Percentiles rank a stretch among this genome's conserved stretches.
phyloP scores from a whole-genome alignment of 1,140 invertebrate genomes.

The Drosophila lacertosa region DNA sequence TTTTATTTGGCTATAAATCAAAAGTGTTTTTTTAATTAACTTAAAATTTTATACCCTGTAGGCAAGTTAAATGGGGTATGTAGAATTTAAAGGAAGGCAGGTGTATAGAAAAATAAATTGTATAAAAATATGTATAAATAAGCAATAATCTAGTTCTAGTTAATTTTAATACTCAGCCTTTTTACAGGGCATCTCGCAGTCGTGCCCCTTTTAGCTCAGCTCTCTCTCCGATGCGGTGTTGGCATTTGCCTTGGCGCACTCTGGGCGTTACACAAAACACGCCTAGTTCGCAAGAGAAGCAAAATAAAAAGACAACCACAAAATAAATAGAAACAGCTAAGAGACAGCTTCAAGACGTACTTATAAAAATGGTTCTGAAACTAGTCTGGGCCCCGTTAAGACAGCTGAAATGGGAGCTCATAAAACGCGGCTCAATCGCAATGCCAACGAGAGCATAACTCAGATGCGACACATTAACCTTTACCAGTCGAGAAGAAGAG shows the following conservation, averaged over 20 bases:
- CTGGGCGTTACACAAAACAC: slow-evolving; percentile 38
- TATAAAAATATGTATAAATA: too few relatives aligned
- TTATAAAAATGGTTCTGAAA: slow-evolving; percentile 35
- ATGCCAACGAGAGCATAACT: slow-evolving; percentile 75
- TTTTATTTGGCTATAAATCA: too few relatives aligned
- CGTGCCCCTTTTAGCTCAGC: not conserved
- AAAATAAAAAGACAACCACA: not conserved
- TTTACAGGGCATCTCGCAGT: slow-evolving; percentile 13
- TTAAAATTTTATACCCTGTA: too few relatives aligned
- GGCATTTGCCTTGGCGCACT: slow-evolving; percentile 76
- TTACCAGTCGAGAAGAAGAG: slow-evolving; percentile 29
- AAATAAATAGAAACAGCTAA: not conserved
- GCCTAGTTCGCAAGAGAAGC: slow-evolving; percentile 17
- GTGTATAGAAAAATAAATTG: too few relatives aligned
- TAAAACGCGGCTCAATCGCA: slow-evolving; percentile 49
- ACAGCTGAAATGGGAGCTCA: slow-evolving; percentile 61
- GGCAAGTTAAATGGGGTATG: too few relatives aligned
- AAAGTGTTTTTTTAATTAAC: too few relatives aligned
- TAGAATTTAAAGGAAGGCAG: too few relatives aligned
- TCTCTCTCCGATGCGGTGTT: slow-evolving; percentile 20
- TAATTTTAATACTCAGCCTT: not conserved
- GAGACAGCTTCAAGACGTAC: slow-evolving; percentile 23
- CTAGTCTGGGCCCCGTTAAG: slow-evolving; percentile 31
- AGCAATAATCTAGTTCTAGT: too few relatives aligned
- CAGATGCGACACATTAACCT: slow-evolving; percentile 72